These are phyloP conservation scores for Cryptoblepharus egeriae DNA, from an alignment of 2,797 vertebrate species.

Conservation along the genomic window DNA sequence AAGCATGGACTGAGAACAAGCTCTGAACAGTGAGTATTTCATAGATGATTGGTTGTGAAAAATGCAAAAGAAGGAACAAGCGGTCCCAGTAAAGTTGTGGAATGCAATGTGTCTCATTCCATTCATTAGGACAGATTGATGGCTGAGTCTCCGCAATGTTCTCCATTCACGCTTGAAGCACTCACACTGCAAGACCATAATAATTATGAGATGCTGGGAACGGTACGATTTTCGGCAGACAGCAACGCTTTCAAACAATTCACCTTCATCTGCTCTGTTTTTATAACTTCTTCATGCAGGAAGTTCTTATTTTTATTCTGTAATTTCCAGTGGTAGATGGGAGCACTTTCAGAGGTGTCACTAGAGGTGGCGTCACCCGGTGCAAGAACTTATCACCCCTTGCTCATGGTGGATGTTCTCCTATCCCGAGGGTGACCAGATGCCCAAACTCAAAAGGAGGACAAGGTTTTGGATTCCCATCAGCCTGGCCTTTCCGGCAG, in stretches of 20 bases:
- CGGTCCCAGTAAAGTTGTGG: conserved; percentile 43
- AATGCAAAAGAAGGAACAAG: conserved; percentile 52
- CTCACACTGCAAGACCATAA: conserved; percentile 42
- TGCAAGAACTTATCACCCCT: too few species aligned
- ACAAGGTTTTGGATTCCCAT: too few species aligned
- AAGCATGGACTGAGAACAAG: conserved; percentile 28
- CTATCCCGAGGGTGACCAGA: too few species aligned
- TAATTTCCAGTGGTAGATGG: neutral
- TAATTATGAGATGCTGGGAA: conserved; percentile 42
- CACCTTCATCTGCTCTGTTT: conserved; percentile 28
- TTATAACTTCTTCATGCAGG: conserved; percentile 31
- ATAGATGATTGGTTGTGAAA: conserved; percentile 50
- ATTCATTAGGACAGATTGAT: conserved; percentile 46
- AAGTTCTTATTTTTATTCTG: neutral
- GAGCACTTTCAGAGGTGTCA: too few species aligned
- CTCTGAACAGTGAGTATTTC: conserved; percentile 40
- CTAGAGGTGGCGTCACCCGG: too few species aligned
- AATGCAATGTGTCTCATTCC: conserved; percentile 49
- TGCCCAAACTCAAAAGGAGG: too few species aligned
- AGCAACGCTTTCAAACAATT: conserved; percentile 19
- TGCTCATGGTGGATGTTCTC: too few species aligned
- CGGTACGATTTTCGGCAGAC: conserved; percentile 41
- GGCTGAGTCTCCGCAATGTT: conserved; percentile 36
- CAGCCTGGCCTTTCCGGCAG: too few species aligned
- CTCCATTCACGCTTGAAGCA: conserved; percentile 38